Conservation (phyloP, 1,140 invertebrate genomes). For the Platorchestia sp. region DNA sequence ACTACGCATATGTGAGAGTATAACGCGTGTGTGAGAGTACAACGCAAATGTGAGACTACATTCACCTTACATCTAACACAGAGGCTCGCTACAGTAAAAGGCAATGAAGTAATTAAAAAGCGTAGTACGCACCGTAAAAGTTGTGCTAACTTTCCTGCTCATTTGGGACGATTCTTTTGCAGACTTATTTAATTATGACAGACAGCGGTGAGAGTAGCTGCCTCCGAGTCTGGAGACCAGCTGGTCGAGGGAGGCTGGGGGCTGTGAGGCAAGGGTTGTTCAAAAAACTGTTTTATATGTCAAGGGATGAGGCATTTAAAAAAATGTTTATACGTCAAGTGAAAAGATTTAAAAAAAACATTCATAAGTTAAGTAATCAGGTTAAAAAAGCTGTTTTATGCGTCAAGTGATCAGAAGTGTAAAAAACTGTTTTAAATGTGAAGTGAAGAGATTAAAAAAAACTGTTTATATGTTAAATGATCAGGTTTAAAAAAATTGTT, state of each 20-base stretch:
- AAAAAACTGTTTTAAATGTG: too few relatives aligned
- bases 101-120: conserved; percentile 35
- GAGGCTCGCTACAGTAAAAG: conserved; percentile 44
- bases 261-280: background rate
- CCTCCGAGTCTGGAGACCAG: background rate
- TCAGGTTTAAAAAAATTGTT: too few relatives aligned
- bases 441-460: too few relatives aligned
- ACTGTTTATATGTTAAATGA: too few relatives aligned
- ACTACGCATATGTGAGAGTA: too few relatives aligned
- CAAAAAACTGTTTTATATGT: background rate
- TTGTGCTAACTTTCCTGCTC: background rate
- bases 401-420: too few relatives aligned
- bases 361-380: background rate
- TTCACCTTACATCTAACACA: background rate
- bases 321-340: background rate
- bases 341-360: background rate
- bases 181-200: conserved; percentile 31
- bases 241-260: background rate
- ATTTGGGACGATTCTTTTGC: conserved; percentile 30
- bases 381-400: too few relatives aligned
- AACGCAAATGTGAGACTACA: too few relatives aligned
- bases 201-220: background rate
- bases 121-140: background rate
- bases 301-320: background rate
- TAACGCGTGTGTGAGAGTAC: too few relatives aligned